Evolutionary conservation across 2,888 invertebrate genomes (phyloP).

Genomic region (Idaea dimidiata): DNA sequence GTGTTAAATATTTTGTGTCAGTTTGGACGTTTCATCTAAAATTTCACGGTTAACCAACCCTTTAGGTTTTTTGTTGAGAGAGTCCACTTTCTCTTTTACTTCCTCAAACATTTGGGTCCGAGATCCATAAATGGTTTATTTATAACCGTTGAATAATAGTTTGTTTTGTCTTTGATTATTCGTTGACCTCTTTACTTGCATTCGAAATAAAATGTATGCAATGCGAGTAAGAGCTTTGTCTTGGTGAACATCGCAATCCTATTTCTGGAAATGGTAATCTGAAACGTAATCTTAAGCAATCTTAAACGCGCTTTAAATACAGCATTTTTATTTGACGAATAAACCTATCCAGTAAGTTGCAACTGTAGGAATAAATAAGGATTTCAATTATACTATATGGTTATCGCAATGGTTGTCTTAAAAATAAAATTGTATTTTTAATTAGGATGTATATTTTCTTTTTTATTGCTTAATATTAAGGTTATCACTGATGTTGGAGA

Average conservation of each 20-base stretch:
- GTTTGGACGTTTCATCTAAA: constrained; percentile 3
- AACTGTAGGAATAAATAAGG: not conserved
- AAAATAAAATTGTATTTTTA: constrained; percentile 35
- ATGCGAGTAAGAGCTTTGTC: not conserved
- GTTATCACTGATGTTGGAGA: constrained; percentile 30
- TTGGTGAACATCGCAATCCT: not conserved
- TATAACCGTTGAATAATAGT: not conserved
- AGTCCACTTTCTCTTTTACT: not conserved
- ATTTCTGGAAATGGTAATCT: constrained; percentile 5
- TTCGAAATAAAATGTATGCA: not conserved
- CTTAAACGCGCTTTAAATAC: constrained; percentile 14
- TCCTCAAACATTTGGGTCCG: not conserved
- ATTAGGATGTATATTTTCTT: constrained; percentile 30
- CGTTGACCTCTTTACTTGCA: not conserved
- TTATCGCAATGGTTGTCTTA: not conserved
- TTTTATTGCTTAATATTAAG: constrained; percentile 37
- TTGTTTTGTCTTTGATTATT: not conserved
- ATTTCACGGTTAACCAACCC: constrained; percentile 10
- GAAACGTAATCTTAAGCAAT: constrained; percentile 11
- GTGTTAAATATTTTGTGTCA: constrained; percentile 16
- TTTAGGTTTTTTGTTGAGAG: constrained; percentile 8
- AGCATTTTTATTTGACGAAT: not conserved
- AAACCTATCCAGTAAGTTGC: not conserved
- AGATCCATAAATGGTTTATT: not conserved
- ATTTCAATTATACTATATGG: constrained; percentile 6